Conservation (phyloP, 2,797 vertebrate species). For the Vireo griseus region DNA sequence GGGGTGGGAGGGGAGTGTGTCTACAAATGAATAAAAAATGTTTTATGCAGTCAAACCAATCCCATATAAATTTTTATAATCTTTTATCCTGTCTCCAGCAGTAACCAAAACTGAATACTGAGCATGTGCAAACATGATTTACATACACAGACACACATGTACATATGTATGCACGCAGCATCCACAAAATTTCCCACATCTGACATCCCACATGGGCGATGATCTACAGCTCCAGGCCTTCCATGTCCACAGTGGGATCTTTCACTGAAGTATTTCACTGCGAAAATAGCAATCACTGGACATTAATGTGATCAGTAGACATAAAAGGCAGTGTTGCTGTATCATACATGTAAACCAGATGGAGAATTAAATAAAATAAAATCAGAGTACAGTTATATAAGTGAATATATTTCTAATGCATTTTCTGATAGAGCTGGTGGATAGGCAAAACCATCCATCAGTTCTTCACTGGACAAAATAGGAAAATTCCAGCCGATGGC, state of each 20-base stretch:
- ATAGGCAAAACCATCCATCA: neutral
- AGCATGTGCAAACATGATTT: neutral
- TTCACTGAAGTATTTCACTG: neutral
- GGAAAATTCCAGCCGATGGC: neutral
- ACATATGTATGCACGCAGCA: neutral
- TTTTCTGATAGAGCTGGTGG: neutral
- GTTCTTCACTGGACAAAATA: neutral
- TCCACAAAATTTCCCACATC: neutral
- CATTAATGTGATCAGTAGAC: neutral
- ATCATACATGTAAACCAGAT: neutral
- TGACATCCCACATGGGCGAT: neutral
- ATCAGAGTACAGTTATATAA: neutral
- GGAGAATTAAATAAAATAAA: neutral
- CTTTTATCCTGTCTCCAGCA: neutral
- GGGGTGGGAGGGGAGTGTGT: accelerated
- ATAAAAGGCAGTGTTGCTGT: neutral
- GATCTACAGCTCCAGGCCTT: neutral
- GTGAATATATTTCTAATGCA: neutral
- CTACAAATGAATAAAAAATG: neutral
- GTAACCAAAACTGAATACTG: neutral
- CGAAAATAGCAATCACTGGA: neutral
- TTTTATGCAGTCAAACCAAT: neutral
- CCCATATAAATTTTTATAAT: neutral
- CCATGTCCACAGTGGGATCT: neutral
- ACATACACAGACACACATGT: neutral